Conservation (phyloP, 2,797 vertebrate genomes). For the Yasuhikotakia modesta region DNA sequence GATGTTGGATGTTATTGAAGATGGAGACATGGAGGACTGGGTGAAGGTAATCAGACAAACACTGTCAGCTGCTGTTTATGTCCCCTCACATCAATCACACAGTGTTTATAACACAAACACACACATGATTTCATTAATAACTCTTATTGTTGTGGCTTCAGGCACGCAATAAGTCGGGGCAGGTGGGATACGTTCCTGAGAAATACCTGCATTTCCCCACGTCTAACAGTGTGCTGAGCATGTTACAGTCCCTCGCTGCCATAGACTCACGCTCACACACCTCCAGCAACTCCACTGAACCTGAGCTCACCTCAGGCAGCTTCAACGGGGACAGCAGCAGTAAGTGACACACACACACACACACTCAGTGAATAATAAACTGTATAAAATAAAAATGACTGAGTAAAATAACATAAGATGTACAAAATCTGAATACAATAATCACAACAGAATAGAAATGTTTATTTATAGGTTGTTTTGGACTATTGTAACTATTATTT, state of each 20-base stretch:
- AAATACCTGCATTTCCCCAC: constrained; percentile 95
- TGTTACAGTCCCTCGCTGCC: constrained; percentile 91
- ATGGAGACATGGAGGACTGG: constrained; percentile 99
- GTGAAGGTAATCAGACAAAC: constrained; percentile 84
- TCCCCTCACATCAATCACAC: no score
- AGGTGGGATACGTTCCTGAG: constrained; percentile 93
- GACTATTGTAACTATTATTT: no score
- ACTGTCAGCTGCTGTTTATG: no score
- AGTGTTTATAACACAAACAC: no score
- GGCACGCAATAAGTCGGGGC: constrained; percentile 90
- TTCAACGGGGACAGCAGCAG: constrained; percentile 83
- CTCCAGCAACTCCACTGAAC: constrained; percentile 83
- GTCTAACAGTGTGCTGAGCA: constrained; percentile 92
- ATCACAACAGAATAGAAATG: no score
- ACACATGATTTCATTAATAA: no score
- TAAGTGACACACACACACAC: constrained; percentile 51
- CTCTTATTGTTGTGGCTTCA: constrained; percentile 67
- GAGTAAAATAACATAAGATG: no score
- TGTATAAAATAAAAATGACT: no score
- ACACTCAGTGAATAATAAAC: no score
- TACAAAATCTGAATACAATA: no score
- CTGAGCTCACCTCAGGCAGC: constrained; percentile 80
- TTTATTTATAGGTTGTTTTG: neutral
- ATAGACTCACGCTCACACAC: constrained; percentile 86
- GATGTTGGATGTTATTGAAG: constrained; percentile 96